These are phyloP conservation scores for Salmo trutta DNA, from an alignment of 2,797 vertebrate species.

Conservation along the genomic window DNA sequence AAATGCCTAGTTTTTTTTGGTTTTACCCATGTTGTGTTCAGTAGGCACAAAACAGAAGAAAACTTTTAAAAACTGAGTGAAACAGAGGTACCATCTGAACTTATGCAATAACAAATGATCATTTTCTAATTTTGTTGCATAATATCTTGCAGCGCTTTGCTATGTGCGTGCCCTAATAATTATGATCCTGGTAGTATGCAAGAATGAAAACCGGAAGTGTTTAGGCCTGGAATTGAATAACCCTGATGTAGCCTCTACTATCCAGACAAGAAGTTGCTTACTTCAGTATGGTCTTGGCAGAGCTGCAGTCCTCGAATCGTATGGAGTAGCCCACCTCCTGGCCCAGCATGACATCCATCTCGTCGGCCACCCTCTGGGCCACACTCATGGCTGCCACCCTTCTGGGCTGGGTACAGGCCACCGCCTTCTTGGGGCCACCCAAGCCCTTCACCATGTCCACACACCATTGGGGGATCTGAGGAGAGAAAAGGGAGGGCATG, in stretches of 20 bases:
- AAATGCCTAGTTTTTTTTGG: too few relatives aligned
- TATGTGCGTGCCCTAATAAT: background rate
- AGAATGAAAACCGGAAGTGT: too few relatives aligned
- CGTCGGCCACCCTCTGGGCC: slow-evolving; percentile 93
- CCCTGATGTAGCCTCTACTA: background rate
- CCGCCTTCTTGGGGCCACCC: slow-evolving; percentile 87
- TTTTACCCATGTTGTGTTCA: too few relatives aligned
- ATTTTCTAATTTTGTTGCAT: too few relatives aligned
- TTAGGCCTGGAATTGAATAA: background rate
- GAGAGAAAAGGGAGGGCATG: slow-evolving; percentile 20
- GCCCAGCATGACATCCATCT: slow-evolving; percentile 96
- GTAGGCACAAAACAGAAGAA: background rate
- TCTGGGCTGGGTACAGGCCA: slow-evolving; percentile 93
- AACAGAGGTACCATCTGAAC: too few relatives aligned
- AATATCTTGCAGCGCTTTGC: background rate
- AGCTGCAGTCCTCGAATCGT: slow-evolving; percentile 97
- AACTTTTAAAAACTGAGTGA: background rate
- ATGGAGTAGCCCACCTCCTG: slow-evolving; percentile 98
- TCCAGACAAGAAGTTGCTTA: slow-evolving; percentile 69
- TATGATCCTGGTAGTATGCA: background rate
- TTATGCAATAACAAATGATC: too few relatives aligned
- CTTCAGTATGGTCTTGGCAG: slow-evolving; percentile 95
- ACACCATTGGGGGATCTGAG: slow-evolving; percentile 96
- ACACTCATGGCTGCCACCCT: slow-evolving; percentile 96
- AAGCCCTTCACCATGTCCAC: slow-evolving; percentile 90